Base-by-base conservation (phyloP, 2,113 vertebrate genomes). In the Crotophaga sulcirostris region DNA sequence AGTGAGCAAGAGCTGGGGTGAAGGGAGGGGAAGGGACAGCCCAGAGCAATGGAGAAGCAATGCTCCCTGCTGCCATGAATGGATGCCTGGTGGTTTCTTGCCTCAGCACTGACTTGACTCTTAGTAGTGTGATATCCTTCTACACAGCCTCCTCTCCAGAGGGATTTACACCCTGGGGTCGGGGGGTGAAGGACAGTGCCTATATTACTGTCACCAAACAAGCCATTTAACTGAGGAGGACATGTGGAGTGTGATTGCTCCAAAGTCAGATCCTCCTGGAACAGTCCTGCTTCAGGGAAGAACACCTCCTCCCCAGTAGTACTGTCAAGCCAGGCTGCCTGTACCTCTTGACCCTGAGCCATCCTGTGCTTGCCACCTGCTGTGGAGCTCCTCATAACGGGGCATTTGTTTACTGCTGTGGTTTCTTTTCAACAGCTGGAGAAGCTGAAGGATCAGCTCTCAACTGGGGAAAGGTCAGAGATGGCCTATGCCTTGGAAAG, bases 391-490 rank as follows among this genome's bases (percentile, higher is more conserved):
- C 44, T 87, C 24, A 1, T 1, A 10, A 2, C 12, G 38, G 58
- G 42, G 14, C 36, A n/a, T 45, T 90, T 60, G 31, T 52, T 95
- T 73, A 94, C 87, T 84, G 42, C 23, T 80, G 25, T 88, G 26
- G 94, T 91, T 96, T n/a, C 79, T 89, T 94, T 96, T 66, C 58
- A 87, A 91, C 51, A 97, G 96, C 87, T 97, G 92, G 93, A 97
- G 92, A 97, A 96, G 38, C 89, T 98, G 49, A 97, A 98, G 91
- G 84, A 96, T 58, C 93, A 96, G 59, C 62, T 97, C 40, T 88
- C 60, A 66, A 6, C 88, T 62, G 87, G 86, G 83, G 87, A 98
- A 6, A 79, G 88, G 47, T 81, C 94, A 75, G 93, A 97, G 18
- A 34, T 95, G 40, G 84, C 93, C 58, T 97, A 92, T 36, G 72